Evolutionary conservation across 2,113 vertebrate genomes (phyloP).

Genomic region (Coryphaenoides rupestris): DNA sequence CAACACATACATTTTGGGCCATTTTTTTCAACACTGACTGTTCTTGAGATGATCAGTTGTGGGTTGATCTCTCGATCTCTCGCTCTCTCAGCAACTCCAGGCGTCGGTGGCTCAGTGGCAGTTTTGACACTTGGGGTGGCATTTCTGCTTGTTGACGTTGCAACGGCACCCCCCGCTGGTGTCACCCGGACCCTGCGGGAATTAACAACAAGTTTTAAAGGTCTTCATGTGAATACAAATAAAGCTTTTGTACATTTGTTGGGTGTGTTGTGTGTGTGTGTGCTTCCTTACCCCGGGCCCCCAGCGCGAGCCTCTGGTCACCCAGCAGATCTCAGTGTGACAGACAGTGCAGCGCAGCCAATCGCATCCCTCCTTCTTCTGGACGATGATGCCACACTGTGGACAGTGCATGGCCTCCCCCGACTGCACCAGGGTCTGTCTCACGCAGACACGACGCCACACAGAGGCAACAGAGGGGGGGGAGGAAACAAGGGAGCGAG

Average conservation of each 20-base stretch:
- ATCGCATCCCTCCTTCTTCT: slow-evolving; percentile 94
- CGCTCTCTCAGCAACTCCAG: too few relatives aligned
- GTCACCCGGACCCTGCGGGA: slow-evolving; percentile 80
- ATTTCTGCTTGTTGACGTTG: slow-evolving; percentile 78
- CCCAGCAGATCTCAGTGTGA: slow-evolving; percentile 96
- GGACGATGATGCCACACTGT: slow-evolving; percentile 85
- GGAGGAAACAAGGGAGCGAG: not conserved
- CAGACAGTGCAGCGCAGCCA: slow-evolving; percentile 93
- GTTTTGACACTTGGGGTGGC: slow-evolving; percentile 83
- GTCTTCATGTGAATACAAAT: too few relatives aligned
- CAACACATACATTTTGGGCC: not conserved
- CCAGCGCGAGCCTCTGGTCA: slow-evolving; percentile 91
- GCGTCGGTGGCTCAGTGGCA: slow-evolving; percentile 73
- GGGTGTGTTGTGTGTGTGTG: too few relatives aligned
- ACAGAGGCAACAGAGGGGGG: not conserved
- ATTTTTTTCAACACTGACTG: slow-evolving; percentile 9
- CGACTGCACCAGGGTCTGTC: slow-evolving; percentile 75
- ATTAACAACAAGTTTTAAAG: slow-evolving; percentile 8
- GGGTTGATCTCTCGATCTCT: too few relatives aligned
- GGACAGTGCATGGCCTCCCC: slow-evolving; percentile 94
- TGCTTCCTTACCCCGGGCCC: slow-evolving; percentile 76
- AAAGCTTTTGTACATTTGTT: too few relatives aligned
- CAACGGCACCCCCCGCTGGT: slow-evolving; percentile 81
- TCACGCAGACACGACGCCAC: too few relatives aligned
- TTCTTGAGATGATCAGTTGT: not conserved